These are phyloP conservation scores for Goniozus legneri DNA, from an alignment of 1,140 invertebrate species.

Conservation along the genomic window DNA sequence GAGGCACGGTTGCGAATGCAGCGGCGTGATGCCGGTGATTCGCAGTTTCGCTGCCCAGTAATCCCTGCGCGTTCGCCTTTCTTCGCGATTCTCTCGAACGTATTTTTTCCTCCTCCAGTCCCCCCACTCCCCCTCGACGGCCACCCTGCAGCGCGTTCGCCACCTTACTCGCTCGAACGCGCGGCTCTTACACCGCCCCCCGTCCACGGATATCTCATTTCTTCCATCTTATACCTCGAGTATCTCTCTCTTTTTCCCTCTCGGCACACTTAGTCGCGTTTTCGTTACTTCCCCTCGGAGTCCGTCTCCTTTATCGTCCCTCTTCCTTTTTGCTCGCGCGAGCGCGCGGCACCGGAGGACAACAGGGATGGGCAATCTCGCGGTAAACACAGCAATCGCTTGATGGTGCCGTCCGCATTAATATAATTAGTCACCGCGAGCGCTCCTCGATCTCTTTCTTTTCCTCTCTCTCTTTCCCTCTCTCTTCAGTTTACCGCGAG, in stretches of 20 bases:
- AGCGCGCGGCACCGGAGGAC: constrained; percentile 14
- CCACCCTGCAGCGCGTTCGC: background rate
- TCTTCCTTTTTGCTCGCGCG: too few species aligned
- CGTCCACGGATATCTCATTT: background rate
- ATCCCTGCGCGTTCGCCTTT: constrained; percentile 37
- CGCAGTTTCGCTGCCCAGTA: constrained; percentile 52
- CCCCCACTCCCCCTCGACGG: background rate
- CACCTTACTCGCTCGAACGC: constrained; percentile 1
- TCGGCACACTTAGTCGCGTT: background rate
- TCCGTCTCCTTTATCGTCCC: background rate
- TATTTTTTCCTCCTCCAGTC: constrained; percentile 9
- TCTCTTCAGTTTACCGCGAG: background rate
- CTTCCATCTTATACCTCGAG: too few species aligned
- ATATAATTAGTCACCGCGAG: constrained; percentile 57
- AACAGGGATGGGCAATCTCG: constrained; percentile 37
- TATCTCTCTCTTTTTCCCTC: background rate
- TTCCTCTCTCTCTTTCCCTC: background rate
- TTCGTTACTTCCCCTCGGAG: background rate
- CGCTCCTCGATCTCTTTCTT: constrained; percentile 17
- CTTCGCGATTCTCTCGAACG: constrained; percentile 18
- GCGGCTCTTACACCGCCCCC: background rate
- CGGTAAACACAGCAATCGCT: constrained; percentile 54
- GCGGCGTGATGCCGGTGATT: constrained; percentile 54
- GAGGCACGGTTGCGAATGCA: constrained; percentile 51
- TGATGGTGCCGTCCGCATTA: constrained; percentile 52